Evolutionary conservation across 2,888 invertebrate species (phyloP).

Genomic region (Lymantria dispar): DNA sequence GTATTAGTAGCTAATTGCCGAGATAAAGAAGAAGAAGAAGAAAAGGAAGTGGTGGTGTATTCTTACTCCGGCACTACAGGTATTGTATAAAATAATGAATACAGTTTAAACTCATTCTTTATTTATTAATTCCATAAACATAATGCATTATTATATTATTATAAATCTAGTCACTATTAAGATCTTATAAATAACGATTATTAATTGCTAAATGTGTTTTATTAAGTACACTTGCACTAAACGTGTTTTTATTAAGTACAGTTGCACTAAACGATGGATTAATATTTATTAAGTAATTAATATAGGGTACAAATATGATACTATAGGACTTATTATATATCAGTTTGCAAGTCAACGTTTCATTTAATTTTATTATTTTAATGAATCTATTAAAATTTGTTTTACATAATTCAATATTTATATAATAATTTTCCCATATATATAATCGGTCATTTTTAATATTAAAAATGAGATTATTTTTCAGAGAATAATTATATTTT

Average conservation of each 20-base stretch:
- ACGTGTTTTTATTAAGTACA: conserved; percentile 54
- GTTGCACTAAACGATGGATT: conserved; percentile 36
- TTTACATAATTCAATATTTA: not conserved
- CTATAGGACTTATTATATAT: conserved; percentile 18
- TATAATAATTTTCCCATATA: conserved; percentile 3
- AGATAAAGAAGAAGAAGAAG: too few relatives aligned
- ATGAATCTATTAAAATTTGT: not conserved
- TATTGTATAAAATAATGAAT: conserved; percentile 12
- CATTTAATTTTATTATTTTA: too few relatives aligned
- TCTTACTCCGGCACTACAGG: too few relatives aligned
- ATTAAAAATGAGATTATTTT: conserved; percentile 27
- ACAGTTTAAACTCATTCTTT: conserved; percentile 56
- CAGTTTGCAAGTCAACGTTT: not conserved
- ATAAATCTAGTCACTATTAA: conserved; percentile 60
- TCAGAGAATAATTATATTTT: not conserved
- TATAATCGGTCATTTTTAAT: conserved; percentile 22
- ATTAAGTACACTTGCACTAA: conserved; percentile 52
- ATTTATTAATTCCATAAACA: conserved; percentile 74
- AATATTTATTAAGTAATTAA: conserved; percentile 10
- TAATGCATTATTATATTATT: conserved; percentile 50
- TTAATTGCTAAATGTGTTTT: conserved; percentile 58
- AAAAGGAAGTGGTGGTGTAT: too few relatives aligned
- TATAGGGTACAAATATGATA: conserved; percentile 15
- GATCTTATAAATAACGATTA: conserved; percentile 61
- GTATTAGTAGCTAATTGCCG: too few relatives aligned